Percentiles rank a stretch among this genome's conserved stretches.
Conservation (phyloP, 2,888 invertebrate species). For the Phragmatobia fuliginosa region DNA sequence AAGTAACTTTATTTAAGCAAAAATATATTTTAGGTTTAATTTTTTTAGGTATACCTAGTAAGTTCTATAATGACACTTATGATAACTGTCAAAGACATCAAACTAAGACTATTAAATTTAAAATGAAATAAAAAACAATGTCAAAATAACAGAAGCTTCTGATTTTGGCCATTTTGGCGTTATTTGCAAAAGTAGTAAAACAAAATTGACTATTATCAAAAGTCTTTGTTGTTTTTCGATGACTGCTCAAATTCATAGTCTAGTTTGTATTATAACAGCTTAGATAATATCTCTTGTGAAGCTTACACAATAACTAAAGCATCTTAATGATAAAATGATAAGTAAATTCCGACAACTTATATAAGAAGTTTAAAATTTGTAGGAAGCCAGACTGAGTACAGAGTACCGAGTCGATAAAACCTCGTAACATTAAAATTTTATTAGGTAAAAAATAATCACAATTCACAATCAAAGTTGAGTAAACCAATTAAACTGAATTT, state of each 20-base stretch:
- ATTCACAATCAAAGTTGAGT: slow-evolving; percentile 22
- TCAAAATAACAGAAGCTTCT: background rate
- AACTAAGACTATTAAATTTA: too few species aligned
- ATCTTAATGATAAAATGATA: slow-evolving; percentile 28
- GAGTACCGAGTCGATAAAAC: slow-evolving; percentile 1
- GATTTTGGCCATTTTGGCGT: background rate
- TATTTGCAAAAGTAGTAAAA: background rate
- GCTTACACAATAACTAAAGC: slow-evolving; percentile 52
- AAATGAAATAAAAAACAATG: background rate
- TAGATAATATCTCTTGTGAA: slow-evolving; percentile 28
- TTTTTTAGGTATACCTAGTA: too few species aligned
- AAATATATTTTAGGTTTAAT: too few species aligned
- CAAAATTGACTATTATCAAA: background rate
- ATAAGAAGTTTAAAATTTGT: background rate
- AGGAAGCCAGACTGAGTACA: background rate
- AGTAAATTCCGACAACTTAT: slow-evolving; percentile 15
- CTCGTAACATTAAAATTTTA: slow-evolving; percentile 4
- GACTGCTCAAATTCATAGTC: background rate
- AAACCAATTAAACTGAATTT: slow-evolving; percentile 18
- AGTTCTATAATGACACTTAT: too few species aligned
- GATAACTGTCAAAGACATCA: too few species aligned
- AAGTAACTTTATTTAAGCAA: too few species aligned
- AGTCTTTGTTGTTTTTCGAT: background rate
- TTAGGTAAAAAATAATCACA: slow-evolving; percentile 27
- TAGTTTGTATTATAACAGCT: background rate